These are phyloP conservation scores for Tribolium madens DNA, from an alignment of 1,140 invertebrate species.

Conservation along the genomic window DNA sequence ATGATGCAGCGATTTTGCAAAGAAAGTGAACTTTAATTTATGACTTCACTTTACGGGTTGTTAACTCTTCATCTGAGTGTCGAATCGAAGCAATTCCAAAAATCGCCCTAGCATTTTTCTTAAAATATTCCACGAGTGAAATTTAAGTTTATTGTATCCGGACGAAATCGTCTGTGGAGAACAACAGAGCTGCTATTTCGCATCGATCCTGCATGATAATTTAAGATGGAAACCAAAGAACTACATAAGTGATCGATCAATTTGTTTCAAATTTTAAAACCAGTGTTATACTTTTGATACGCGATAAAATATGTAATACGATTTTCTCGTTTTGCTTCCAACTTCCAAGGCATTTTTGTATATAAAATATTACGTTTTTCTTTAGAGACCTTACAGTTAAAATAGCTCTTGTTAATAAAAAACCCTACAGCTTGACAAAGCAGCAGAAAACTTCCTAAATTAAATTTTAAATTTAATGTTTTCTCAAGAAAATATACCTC, in stretches of 20 bases:
- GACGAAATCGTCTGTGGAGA: constrained; percentile 1
- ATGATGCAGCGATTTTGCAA: not conserved
- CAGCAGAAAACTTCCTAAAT: not conserved
- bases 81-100: not conserved
- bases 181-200: constrained; percentile 12
- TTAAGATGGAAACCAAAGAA: not conserved
- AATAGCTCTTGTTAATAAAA: not conserved
- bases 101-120: not conserved
- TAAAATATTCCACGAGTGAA: not conserved
- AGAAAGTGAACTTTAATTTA: constrained; percentile 37
- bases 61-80: not conserved
- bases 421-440: not conserved
- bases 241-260: no score
- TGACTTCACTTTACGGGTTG: constrained; percentile 13
- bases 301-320: no score
- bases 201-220: not conserved
- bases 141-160: constrained; percentile 6
- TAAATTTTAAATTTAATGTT: not conserved
- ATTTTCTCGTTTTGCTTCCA: no score
- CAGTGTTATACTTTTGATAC: no score
- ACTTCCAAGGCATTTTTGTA: no score
- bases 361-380: no score
- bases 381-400: no score
- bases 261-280: no score
- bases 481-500: not conserved